A percentile compares a stretch with the other conserved stretches of the same genome.
Evolutionary conservation across 92 coral and sea anemone species (phyloP).

Genomic region (Phenganax marumi): DNA sequence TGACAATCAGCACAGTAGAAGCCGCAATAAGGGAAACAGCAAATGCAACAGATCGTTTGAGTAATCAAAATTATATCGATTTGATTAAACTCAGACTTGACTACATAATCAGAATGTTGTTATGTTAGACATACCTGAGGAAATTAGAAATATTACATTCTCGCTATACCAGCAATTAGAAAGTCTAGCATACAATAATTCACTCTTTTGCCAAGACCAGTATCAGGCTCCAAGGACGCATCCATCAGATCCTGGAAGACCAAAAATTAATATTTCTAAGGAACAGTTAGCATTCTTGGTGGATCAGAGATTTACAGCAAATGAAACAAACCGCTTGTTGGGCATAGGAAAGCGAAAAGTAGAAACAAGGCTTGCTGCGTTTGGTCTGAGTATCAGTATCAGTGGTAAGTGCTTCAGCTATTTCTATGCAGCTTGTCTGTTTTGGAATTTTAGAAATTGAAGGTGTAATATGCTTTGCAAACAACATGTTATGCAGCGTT

Average conservation of each 20-base stretch:
- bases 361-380: not conserved
- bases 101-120: conserved; percentile 36
- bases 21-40: not conserved
- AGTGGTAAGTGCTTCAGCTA: not conserved
- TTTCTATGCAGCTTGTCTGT: too few species aligned
- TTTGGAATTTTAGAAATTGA: too few species aligned
- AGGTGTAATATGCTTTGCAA: too few species aligned
- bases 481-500: too few species aligned
- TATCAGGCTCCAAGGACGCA: not conserved
- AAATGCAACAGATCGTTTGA: not conserved
- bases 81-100: conserved; percentile 32
- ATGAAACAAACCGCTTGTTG: conserved; percentile 1
- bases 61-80: not conserved
- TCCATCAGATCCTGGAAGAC: not conserved
- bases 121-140: conserved; percentile 33
- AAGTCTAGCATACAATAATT: not conserved
- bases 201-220: not conserved
- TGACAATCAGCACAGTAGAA: not conserved
- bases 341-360: not conserved
- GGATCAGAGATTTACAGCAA: conserved; percentile 15
- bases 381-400: conserved; percentile 8
- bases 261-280: not conserved
- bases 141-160: not conserved
- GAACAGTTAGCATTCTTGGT: conserved; percentile 12
- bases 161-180: not conserved